Base-by-base conservation (phyloP, 2,888 invertebrate genomes). In the Xestia xanthographa region DNA sequence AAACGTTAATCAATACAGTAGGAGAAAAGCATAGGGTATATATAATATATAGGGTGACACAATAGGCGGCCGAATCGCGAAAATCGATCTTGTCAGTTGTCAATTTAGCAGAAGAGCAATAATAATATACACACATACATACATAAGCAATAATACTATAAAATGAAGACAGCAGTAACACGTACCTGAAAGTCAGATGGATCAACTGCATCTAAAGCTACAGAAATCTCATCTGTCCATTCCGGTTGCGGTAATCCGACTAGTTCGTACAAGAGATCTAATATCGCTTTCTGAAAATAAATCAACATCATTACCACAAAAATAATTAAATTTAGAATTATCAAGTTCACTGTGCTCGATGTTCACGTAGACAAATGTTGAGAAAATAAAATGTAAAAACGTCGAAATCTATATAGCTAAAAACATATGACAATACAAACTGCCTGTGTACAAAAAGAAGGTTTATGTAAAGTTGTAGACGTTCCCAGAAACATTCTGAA, bases 141-240 rank as follows among this genome's bases (percentile, higher is more conserved):
- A 50, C n/a, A n/a, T n/a, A 9, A 50, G 50, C 20, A 50, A 9
- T 34, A 34, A 53, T 53, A n/a, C 53, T 53, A 50, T 3, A 50
- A 14, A 56, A 56, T 58, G 29, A 17, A 58, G 12, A 38, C 0
- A 26, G 17, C 4, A 72, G 48, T 41, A 34, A 17, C 67, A 88
- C 90, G 90, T 86, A 96, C 96, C 91, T 98, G 98, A 88, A 98
- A 98, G 92, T 98, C 98, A 41, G 98, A 98, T 5, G 99, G 98
- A 97, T 99, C 99, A 80, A 99, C 98, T 60, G 98, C 98, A 84
- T 98, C 98, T 83, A 99, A 95, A 2, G 99, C 99, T 58, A 98
- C 98, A 65, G 98, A 98, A 88, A 99, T 98, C 93, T 99, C 99
- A 90, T 99, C 99, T 2, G 99, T 99, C 99, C 99, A 99, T 90